Conservation (phyloP, 2,888 invertebrate genomes). For the Dyspetes luteomarginatus region DNA sequence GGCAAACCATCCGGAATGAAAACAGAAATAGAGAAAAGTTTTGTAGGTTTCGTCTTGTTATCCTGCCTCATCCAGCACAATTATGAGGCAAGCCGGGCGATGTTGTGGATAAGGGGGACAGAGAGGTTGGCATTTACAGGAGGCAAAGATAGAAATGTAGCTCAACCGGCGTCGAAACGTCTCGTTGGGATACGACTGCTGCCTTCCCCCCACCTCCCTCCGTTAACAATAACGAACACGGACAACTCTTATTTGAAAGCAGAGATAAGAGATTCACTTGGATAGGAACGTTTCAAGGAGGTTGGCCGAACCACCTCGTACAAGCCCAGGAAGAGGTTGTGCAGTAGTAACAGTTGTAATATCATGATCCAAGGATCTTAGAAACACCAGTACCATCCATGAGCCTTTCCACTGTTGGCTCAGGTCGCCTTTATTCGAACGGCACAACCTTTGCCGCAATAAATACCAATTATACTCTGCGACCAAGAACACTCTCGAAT, state of each 20-base stretch:
- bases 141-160: slow-evolving; percentile 40
- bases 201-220: slow-evolving; percentile 27
- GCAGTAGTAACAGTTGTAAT: slow-evolving; percentile 33
- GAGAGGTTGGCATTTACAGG: slow-evolving; percentile 38
- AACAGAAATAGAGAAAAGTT: slow-evolving; percentile 53
- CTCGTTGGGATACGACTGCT: slow-evolving; percentile 46
- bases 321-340: too few relatives aligned
- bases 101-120: neutral
- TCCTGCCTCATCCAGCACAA: slow-evolving; percentile 47
- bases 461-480: slow-evolving; percentile 75
- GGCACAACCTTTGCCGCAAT: slow-evolving; percentile 68
- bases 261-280: slow-evolving; percentile 7
- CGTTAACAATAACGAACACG: slow-evolving; percentile 40
- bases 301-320: neutral
- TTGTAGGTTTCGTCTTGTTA: slow-evolving; percentile 53
- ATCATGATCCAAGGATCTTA: slow-evolving; percentile 18
- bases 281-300: slow-evolving; percentile 27
- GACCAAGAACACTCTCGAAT: slow-evolving; percentile 62
- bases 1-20: slow-evolving; percentile 46
- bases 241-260: slow-evolving; percentile 51
- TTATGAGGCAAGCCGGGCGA: slow-evolving; percentile 32
- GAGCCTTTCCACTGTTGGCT: slow-evolving; percentile 19
- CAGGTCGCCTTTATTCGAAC: slow-evolving; percentile 20
- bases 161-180: slow-evolving; percentile 54
- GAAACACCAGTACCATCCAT: slow-evolving; percentile 22